Percentiles rank a stretch among this genome's conserved stretches.
phyloP scores from a whole-genome alignment of 2,113 vertebrate species.

The Atlantisia rogersi region DNA sequence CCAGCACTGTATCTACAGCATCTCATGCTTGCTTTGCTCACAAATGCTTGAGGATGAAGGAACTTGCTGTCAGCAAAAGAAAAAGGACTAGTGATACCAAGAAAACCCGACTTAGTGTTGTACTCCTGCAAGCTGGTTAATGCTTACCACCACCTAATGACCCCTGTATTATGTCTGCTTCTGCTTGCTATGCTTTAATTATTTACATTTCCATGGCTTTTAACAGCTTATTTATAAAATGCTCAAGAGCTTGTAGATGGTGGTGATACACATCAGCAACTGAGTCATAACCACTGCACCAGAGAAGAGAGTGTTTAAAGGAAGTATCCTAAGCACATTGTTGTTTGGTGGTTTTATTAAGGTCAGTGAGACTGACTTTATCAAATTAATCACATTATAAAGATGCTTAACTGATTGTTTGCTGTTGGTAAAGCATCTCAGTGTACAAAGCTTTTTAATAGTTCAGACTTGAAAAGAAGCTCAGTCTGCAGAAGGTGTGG shows the following conservation, averaged over 20 bases:
- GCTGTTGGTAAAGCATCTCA: neutral
- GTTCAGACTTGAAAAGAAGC: neutral
- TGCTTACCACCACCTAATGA: neutral
- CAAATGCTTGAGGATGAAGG: neutral
- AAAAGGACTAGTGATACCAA: neutral
- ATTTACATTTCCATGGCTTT: neutral
- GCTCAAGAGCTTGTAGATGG: neutral
- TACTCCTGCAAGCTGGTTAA: neutral
- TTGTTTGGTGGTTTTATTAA: neutral
- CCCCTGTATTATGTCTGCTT: neutral
- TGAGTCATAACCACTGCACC: neutral
- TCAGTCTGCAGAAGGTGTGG: neutral
- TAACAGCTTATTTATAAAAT: neutral
- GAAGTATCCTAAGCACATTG: neutral
- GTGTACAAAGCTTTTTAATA: neutral
- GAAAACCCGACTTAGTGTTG: neutral
- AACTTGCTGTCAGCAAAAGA: neutral
- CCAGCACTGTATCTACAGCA: neutral
- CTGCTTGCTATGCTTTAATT: neutral
- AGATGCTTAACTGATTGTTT: neutral
- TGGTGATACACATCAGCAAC: neutral
- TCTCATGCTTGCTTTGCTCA: rapidly evolving
- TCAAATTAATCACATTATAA: neutral
- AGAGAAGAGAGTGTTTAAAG: neutral
- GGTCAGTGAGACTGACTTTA: neutral